Base-by-base conservation (phyloP, 2,888 invertebrate genomes). In the Pseudococcus viburni region DNA sequence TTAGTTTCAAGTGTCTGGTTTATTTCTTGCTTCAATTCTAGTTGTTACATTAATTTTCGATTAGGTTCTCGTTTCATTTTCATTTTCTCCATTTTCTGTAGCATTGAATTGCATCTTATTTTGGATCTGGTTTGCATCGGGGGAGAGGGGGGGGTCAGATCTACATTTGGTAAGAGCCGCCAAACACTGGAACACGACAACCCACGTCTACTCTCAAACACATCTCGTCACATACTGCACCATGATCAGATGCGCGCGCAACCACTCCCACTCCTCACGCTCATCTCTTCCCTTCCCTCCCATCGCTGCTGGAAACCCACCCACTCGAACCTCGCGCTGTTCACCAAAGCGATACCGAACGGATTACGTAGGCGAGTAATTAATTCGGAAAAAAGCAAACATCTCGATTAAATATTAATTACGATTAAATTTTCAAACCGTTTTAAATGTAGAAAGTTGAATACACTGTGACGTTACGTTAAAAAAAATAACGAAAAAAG, bases 391-490 rank as follows among this genome's bases (percentile, higher is more conserved):
- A 64, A 39, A 73, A 39, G 5, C 33, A 33, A 33, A 73, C 26
- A 1, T 19, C 33, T 73, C 73, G 73, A 73, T 73, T 73, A 73
- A 73, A 73, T 73, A 73, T 73, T 73, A 73, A 73, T 33, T 73
- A 33, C 73, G 12, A 73, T 73, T 73, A 73, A 73, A 73, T 73
- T 73, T 26, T 39, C 17, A 73, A 73, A 73, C 12, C 33, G 15
- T 33, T 33, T 73, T 73, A 73, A 73, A 73, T 64, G 64, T 64
- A 11, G 9, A 22, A 64, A 64, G 9, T 64, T 64, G 11, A 64
- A 64, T 42, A 42, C 42, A 9, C 42, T n/a, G n/a, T 4, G n/a
- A 64, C 55, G 64, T 7, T 9, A 73, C 12, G 33, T 73, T 73
- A 17, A 73, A 73, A 73, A 73, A 33, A 26, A 59, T 42, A 42